Evolutionary conservation across 2,797 vertebrate species (phyloP).

Genomic region (Hoplostethus mediterraneus): DNA sequence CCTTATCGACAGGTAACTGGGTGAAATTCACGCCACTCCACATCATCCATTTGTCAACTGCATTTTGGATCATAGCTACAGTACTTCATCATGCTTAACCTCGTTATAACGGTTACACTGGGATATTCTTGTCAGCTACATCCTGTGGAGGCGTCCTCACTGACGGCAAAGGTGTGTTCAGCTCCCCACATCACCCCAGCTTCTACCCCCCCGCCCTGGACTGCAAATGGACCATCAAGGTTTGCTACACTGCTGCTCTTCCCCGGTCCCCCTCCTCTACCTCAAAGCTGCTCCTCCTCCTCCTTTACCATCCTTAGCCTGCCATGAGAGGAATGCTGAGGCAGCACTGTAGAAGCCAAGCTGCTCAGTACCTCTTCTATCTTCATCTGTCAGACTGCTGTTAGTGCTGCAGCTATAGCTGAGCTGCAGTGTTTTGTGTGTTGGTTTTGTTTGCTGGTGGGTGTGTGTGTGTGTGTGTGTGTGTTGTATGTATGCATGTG

Average conservation of each 20-base stretch:
- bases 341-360: constrained; percentile 78
- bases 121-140: constrained; percentile 58
- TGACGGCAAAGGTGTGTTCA: constrained; percentile 63
- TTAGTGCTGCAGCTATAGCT: constrained; percentile 68
- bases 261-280: constrained; percentile 32
- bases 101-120: background rate
- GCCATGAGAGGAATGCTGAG: constrained; percentile 78
- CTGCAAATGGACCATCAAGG: constrained; percentile 85
- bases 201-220: constrained; percentile 84
- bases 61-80: background rate
- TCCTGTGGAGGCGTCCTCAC: constrained; percentile 71
- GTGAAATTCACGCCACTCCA: background rate
- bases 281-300: constrained; percentile 19
- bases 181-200: constrained; percentile 80
- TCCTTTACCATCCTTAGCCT: constrained; percentile 66
- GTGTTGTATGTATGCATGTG: background rate
- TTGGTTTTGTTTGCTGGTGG: constrained; percentile 40
- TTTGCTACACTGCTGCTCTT: constrained; percentile 65
- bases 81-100: background rate
- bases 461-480: constrained; percentile 4
- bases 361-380: constrained; percentile 82
- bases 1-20: constrained; percentile 59
- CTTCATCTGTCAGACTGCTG: constrained; percentile 80
- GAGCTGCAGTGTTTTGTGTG: constrained; percentile 63
- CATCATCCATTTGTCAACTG: background rate